Conservation (phyloP, 2,113 vertebrate species). For the Sander vitreus region DNA sequence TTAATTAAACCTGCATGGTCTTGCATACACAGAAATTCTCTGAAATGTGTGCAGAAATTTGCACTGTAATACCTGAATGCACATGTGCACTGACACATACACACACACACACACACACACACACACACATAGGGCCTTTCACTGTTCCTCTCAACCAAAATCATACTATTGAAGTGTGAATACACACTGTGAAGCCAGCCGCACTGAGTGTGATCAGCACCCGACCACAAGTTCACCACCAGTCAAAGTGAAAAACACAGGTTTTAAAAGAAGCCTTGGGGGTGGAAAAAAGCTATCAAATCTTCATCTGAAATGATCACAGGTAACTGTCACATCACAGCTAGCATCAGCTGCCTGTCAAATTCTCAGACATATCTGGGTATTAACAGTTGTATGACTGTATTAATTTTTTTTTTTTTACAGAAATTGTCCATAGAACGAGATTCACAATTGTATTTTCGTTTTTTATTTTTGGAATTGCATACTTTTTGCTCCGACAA, state of each 20-base stretch:
- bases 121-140: neutral
- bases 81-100: slow-evolving; percentile 14
- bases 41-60: slow-evolving; percentile 34
- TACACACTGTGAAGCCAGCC: slow-evolving; percentile 26
- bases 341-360: neutral
- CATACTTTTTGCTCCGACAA: too few species aligned
- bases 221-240: slow-evolving; percentile 66
- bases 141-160: slow-evolving; percentile 38
- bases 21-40: slow-evolving; percentile 28
- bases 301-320: slow-evolving; percentile 26
- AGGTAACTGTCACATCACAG: slow-evolving; percentile 60
- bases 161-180: slow-evolving; percentile 63
- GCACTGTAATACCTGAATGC: slow-evolving; percentile 40
- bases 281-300: slow-evolving; percentile 4
- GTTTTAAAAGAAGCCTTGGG: slow-evolving; percentile 55
- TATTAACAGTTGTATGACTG: too few species aligned
- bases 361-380: too few species aligned
- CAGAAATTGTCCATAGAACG: too few species aligned
- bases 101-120: slow-evolving; percentile 15
- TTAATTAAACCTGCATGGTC: slow-evolving; percentile 43
- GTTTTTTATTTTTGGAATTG: too few species aligned
- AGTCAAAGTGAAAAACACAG: slow-evolving; percentile 82
- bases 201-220: slow-evolving; percentile 43
- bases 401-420: too few species aligned
- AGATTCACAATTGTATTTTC: too few species aligned